Evolutionary conservation across 1,140 invertebrate species (phyloP).

Genomic region (Drosophila sp.): DNA sequence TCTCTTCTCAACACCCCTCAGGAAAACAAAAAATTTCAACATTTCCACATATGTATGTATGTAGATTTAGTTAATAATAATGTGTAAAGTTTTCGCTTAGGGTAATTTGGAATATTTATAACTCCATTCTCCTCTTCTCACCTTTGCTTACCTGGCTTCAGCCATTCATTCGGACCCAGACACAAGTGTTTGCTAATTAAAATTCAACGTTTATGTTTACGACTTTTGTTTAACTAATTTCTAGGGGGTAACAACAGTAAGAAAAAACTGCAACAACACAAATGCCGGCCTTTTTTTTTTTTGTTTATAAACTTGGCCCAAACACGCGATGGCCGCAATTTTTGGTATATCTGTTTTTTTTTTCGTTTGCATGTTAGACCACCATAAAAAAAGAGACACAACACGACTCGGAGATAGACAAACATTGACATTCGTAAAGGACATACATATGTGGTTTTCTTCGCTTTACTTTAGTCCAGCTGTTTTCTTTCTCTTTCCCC

Average conservation of each 20-base stretch:
- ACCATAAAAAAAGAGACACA: slow-evolving; percentile 54
- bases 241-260: slow-evolving; percentile 54
- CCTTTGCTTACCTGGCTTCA: background rate
- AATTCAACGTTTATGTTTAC: slow-evolving; percentile 64
- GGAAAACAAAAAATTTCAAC: slow-evolving; percentile 11
- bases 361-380: slow-evolving; percentile 60
- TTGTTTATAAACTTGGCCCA: slow-evolving; percentile 49
- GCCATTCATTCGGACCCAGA: slow-evolving; percentile 19
- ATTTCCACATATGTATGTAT: slow-evolving; percentile 45
- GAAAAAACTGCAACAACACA: slow-evolving; percentile 22
- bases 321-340: slow-evolving; percentile 70
- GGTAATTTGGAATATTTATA: slow-evolving; percentile 45
- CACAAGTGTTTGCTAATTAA: slow-evolving; percentile 65
- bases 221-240: slow-evolving; percentile 64
- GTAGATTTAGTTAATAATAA: slow-evolving; percentile 38
- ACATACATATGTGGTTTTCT: slow-evolving; percentile 8
- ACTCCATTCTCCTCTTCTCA: background rate
- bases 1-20: background rate
- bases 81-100: slow-evolving; percentile 63
- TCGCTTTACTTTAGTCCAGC: background rate
- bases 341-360: slow-evolving; percentile 18
- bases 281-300: slow-evolving; percentile 33
- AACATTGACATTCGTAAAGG: slow-evolving; percentile 53
- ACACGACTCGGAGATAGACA: slow-evolving; percentile 2
- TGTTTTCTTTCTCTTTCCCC: background rate